Conservation (phyloP, 2,113 vertebrate genomes). For the Bubo scandiacus region DNA sequence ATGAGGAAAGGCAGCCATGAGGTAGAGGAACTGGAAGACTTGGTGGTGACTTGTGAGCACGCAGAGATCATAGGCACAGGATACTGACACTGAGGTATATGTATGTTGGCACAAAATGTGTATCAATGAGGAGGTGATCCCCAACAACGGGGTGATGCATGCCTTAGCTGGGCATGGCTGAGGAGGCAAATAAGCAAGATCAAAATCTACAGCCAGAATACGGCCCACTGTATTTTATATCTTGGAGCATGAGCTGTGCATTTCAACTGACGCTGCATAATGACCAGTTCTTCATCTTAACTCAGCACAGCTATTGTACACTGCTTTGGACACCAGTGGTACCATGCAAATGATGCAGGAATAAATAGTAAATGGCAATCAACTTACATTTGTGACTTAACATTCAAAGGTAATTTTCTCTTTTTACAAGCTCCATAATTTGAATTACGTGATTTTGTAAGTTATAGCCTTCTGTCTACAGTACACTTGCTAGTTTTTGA, state of each 20-base stretch:
- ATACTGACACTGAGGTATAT: not conserved
- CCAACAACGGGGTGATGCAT: fast-evolving
- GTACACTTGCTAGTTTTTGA: not conserved
- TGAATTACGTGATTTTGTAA: not conserved
- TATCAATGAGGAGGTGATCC: not conserved
- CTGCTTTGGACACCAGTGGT: not conserved
- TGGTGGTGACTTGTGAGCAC: not conserved
- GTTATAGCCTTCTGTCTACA: not conserved
- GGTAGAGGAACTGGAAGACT: not conserved
- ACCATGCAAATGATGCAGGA: not conserved
- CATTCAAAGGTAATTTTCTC: not conserved
- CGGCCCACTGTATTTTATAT: not conserved
- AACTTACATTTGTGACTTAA: not conserved
- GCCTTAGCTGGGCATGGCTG: not conserved
- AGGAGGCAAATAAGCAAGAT: not conserved
- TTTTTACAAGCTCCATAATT: not conserved
- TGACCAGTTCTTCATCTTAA: not conserved
- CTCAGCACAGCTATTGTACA: not conserved
- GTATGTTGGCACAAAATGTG: not conserved
- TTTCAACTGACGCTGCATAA: not conserved
- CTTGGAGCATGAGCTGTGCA: fast-evolving
- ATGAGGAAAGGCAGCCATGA: not conserved
- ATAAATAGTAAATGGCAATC: not conserved
- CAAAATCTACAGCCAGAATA: not conserved
- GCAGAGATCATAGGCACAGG: not conserved